Evolutionary conservation across 2,797 vertebrate species (phyloP), one percentile per base, ranked within the genome.

Genomic region (Scomberomorus guttatus): DNA sequence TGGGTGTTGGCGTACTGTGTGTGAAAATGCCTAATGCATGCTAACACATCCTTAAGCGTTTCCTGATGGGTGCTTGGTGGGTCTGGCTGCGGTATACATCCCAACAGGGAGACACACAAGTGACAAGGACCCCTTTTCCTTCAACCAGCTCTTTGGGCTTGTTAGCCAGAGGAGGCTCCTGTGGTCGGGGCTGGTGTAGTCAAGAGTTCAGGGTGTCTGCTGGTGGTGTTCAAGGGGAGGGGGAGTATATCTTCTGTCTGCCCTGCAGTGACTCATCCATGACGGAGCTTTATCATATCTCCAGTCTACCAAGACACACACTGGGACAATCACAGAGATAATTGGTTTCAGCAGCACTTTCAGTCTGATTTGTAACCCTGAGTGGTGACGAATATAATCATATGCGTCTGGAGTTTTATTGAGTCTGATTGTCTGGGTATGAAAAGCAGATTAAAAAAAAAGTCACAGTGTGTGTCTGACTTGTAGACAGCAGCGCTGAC

Each of bases 131-230:
- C 50, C 55, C 22, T 68, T 72, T 24, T 63, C 42, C 14, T 46
- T 76, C 62, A 42, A 50, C 52, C 57, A 42, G 56, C 67, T 67
- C 75, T n/a, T 74, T 52, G 42, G 65, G 50, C 58, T 51, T 25
- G 12, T 25, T 50, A 13, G 71, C n/a, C 29, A 20, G 27, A 7
- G 24, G 29, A 54, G 84, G 68, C 65, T 68, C 67, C 81, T 81
- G 82, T 85, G 72, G 82, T 80, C 6, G 29, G 64, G 57, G 14
- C 61, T 48, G 68, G 68, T 73, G 68, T 55, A 68, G 72, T 81
- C 59, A 75, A 59, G 75, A 80, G 75, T 89, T 87, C 76, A 84
- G 54, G 39, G 78, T 69, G 81, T 90, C 85, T 88, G 65, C 54
- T 75, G 75, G 58, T 29, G 50, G 54, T 44, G 17, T 78, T 77